Conservation (phyloP, 2,113 vertebrate genomes). For the Microtus oregoni region DNA sequence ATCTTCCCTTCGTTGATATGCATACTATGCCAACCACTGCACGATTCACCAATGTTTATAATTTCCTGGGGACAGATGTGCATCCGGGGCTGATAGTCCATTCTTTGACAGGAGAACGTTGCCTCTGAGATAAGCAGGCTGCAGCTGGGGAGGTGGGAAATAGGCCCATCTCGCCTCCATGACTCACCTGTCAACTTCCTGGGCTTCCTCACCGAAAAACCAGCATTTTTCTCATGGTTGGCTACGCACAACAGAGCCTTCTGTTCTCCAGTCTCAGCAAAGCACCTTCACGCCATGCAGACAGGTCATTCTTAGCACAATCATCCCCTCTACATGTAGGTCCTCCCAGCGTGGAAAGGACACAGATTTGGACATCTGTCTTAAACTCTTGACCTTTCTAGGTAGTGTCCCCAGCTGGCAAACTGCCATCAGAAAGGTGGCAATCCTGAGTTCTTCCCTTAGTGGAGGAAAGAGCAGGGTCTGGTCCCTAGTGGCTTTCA, state of each 20-base stretch:
- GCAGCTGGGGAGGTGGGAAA: constrained; percentile 40
- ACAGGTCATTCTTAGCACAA: constrained; percentile 89
- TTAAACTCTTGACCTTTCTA: constrained; percentile 78
- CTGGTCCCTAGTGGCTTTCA: not conserved
- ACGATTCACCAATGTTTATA: not conserved
- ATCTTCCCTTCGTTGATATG: not conserved
- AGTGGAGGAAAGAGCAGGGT: not conserved
- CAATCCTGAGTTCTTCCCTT: not conserved
- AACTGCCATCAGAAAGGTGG: constrained; percentile 46
- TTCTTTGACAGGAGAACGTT: constrained; percentile 22
- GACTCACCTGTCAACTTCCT: constrained; percentile 61
- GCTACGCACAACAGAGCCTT: constrained; percentile 90
- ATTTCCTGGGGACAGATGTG: constrained; percentile 47
- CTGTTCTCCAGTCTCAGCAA: constrained; percentile 87
- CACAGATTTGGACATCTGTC: constrained; percentile 87
- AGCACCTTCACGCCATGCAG: constrained; percentile 87
- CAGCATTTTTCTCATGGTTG: constrained; percentile 83
- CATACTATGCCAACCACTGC: not conserved
- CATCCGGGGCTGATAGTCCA: not conserved
- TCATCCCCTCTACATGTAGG: constrained; percentile 86
- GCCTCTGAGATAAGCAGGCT: not conserved
- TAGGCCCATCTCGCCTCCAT: not conserved
- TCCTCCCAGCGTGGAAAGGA: constrained; percentile 88
- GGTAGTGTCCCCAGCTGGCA: constrained; percentile 64
- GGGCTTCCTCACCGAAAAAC: constrained; percentile 77